A percentile compares a stretch with the other conserved stretches of the same genome.
Conservation (phyloP, 2,888 invertebrate species). For the Orgyia antiqua region DNA sequence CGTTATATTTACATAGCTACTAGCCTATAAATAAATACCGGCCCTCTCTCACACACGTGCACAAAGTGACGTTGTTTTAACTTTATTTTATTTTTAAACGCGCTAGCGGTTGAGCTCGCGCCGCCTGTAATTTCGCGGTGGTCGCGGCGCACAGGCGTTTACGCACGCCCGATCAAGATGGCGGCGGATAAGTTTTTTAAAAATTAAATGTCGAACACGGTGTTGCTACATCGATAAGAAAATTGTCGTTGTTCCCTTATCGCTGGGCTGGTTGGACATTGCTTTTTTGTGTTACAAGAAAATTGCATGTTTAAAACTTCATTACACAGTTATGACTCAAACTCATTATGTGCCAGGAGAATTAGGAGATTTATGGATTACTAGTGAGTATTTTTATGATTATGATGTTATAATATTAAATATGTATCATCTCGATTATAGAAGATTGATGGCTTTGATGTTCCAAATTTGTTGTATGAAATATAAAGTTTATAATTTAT, state of each 20-base stretch:
- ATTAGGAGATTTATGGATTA: slow-evolving; percentile 54
- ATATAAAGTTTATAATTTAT: slow-evolving; percentile 4
- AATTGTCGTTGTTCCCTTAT: slow-evolving; percentile 36
- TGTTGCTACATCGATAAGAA: slow-evolving; percentile 40
- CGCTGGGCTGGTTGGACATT: slow-evolving; percentile 42
- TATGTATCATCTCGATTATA: slow-evolving; percentile 10
- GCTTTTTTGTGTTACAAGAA: slow-evolving; percentile 46
- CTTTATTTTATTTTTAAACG: slow-evolving; percentile 78
- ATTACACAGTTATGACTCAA: slow-evolving; percentile 51
- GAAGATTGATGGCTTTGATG: slow-evolving; percentile 15
- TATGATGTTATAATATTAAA: slow-evolving; percentile 26
- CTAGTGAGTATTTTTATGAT: slow-evolving; percentile 55
- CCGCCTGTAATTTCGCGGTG: slow-evolving; percentile 75
- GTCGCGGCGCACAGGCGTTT: slow-evolving; percentile 73
- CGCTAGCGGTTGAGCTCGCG: slow-evolving; percentile 60
- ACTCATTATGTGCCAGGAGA: slow-evolving; percentile 51
- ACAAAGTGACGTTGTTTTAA: slow-evolving; percentile 75
- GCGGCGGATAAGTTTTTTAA: slow-evolving; percentile 51
- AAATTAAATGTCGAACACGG: slow-evolving; percentile 42
- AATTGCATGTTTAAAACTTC: slow-evolving; percentile 52
- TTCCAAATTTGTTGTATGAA: slow-evolving; percentile 1
- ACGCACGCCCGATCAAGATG: slow-evolving; percentile 69
- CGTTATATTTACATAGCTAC: slow-evolving; percentile 74
- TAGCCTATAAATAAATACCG: slow-evolving; percentile 77
- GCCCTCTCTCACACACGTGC: slow-evolving; percentile 71